Percentiles rank a stretch among this genome's conserved stretches.
phyloP scores from a whole-genome alignment of 1,140 invertebrate species.

The Lanistes nyassanus region DNA sequence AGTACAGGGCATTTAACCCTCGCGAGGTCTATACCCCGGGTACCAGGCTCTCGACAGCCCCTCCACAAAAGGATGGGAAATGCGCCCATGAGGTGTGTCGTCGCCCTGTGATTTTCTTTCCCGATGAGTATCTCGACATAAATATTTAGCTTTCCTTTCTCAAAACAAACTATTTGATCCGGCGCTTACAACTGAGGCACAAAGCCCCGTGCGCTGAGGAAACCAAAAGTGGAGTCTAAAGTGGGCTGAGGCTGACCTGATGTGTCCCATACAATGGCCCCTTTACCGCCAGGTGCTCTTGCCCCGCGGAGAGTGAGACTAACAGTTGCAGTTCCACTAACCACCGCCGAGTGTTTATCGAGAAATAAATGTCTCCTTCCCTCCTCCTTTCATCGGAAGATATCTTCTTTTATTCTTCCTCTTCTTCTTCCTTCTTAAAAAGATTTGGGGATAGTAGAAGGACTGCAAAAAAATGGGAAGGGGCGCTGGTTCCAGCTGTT shows the following conservation, averaged over 20 bases:
- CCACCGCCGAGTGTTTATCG: too few species aligned
- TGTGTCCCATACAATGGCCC: too few species aligned
- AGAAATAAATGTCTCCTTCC: too few species aligned
- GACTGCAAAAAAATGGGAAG: too few species aligned
- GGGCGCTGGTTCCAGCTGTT: too few species aligned
- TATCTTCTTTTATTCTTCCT: too few species aligned
- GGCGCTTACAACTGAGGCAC: constrained; percentile 2
- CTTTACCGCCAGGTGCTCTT: too few species aligned
- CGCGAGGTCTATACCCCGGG: constrained; percentile 1
- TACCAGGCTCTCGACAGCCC: not conserved
- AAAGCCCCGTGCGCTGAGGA: not conserved
- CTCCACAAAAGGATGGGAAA: constrained; percentile 14
- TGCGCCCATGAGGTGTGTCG: constrained; percentile 6
- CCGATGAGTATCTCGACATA: constrained; percentile 6
- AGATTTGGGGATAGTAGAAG: too few species aligned
- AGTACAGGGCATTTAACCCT: not conserved
- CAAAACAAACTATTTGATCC: constrained; percentile 27
- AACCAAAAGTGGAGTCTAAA: constrained; percentile 5
- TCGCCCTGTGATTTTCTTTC: constrained; percentile 17
- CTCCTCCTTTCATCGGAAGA: too few species aligned
- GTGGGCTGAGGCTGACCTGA: not conserved
- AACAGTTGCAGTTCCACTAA: too few species aligned
- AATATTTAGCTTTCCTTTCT: constrained; percentile 25
- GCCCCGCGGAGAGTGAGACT: too few species aligned
- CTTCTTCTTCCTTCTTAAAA: too few species aligned